Conservation (phyloP, 2,888 invertebrate species). For the Oasisia sp. region DNA sequence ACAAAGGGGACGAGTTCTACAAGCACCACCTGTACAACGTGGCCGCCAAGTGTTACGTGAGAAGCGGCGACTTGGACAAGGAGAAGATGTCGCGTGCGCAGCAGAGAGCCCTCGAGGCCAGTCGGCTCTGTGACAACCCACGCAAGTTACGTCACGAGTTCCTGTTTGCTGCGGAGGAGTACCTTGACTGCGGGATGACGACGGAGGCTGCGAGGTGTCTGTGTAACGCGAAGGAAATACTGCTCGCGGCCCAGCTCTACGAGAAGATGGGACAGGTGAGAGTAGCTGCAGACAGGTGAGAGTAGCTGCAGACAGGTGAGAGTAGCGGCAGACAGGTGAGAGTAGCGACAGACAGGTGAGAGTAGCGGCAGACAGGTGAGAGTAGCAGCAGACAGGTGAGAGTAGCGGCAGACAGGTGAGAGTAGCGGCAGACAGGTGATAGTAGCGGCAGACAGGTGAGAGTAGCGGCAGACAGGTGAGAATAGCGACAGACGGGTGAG, state of each 20-base stretch:
- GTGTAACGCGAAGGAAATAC: conserved; percentile 29
- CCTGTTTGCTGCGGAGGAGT: conserved; percentile 47
- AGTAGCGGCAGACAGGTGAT: too few species aligned
- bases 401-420: too few species aligned
- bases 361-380: too few species aligned
- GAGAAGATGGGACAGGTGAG: conserved; percentile 32
- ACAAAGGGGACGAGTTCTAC: conserved; percentile 53
- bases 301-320: too few species aligned
- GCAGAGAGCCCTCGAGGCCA: conserved; percentile 48
- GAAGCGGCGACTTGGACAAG: conserved; percentile 44
- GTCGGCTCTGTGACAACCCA: conserved; percentile 41
- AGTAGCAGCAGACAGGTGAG: too few species aligned
- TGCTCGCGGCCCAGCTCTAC: conserved; percentile 30
- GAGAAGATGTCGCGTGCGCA: conserved; percentile 51
- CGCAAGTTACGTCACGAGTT: conserved; percentile 49
- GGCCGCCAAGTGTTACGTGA: conserved; percentile 55
- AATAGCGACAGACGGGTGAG: too few species aligned
- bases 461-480: too few species aligned
- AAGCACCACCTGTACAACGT: conserved; percentile 50
- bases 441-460: too few species aligned
- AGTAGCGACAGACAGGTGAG: too few species aligned
- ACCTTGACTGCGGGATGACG: conserved; percentile 40
- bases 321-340: too few species aligned
- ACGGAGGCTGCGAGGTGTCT: conserved; percentile 33
- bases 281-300: not conserved